Evolutionary conservation across 2,797 vertebrate genomes (phyloP), one percentile per base, ranked within the genome.

Genomic region (Ctenochaetus hawaiiensis): DNA sequence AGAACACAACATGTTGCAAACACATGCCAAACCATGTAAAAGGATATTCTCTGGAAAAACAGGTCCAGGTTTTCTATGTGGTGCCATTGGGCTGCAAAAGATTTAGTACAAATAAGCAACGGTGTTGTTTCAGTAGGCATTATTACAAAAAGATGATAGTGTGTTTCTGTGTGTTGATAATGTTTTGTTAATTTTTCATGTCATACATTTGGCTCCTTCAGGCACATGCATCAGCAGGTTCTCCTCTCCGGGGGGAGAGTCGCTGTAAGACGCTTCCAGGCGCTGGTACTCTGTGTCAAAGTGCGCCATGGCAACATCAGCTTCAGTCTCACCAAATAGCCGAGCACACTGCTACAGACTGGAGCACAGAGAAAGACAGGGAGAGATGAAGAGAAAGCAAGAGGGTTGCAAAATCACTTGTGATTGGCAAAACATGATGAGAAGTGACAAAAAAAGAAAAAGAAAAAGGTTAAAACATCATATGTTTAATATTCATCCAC

Each of bases 21-120:
- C 6, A 47, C 6, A 62, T 48, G 26, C 5, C 18, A 16, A 67
- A 61, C 1, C 10, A 58, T 4, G 3, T 9, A 30, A 93, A 97
- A 99, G 98, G 98, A 99, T 99, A 99, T 99, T 91, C 98, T 96
- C 93, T 99, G 97, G 92, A 99, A 99, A 88, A 99, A 99, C 78
- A 99, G 96, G 87, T 99, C 98, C 90, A 99, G 93, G 88, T 99
- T 99, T 90, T 99, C 98, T 61, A 99, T 99, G 89, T 99, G 98
- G 88, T 99, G 97, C 98, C 98, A 99, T 0, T 97, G 97, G 78
- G 98, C 98, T 99, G 93, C 30, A 89, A 84, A 67, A 76, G 7
- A 87, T 44, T 5, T 0, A 62, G 18, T 37, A 68, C n/a, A 70
- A 22, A 67, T 76, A 53, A 82, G 51, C 39, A 22, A 47, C 22